Percentiles rank a stretch among this genome's conserved stretches.
phyloP scores from a whole-genome alignment of 2,797 vertebrate genomes.

The Enteromius paludinosus region DNA sequence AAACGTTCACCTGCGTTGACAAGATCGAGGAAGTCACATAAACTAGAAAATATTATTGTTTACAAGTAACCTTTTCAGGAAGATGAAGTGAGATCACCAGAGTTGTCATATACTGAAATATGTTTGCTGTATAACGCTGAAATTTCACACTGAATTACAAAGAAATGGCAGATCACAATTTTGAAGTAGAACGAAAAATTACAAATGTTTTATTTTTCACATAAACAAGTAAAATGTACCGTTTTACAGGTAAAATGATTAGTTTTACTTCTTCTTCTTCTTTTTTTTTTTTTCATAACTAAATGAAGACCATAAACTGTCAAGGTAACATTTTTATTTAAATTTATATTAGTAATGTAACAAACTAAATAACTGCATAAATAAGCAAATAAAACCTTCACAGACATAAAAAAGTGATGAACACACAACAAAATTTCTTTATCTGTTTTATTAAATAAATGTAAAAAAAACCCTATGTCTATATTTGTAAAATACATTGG shows the following conservation, averaged over 20 bases:
- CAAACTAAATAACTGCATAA: background rate
- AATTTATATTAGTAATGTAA: background rate
- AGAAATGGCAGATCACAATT: background rate
- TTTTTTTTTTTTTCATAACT: background rate
- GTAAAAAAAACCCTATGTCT: background rate
- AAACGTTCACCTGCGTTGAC: background rate
- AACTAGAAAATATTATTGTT: background rate
- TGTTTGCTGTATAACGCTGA: background rate
- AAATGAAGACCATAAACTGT: background rate
- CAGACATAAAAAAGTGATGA: background rate
- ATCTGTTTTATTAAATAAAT: too few species aligned
- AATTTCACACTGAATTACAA: background rate
- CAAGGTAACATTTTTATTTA: background rate
- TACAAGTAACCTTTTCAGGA: background rate
- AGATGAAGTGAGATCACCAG: background rate
- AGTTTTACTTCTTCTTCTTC: background rate
- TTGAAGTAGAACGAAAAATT: background rate
- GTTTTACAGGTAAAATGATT: background rate
- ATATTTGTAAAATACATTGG: too few species aligned
- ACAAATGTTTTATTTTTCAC: too few species aligned
- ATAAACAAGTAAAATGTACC: too few species aligned
- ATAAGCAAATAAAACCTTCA: background rate
- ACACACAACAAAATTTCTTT: background rate
- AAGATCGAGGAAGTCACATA: slow-evolving; percentile 12
- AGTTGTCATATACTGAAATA: background rate